Evolutionary conservation across 2,888 invertebrate species (phyloP).

Genomic region (Tortrix viridana): DNA sequence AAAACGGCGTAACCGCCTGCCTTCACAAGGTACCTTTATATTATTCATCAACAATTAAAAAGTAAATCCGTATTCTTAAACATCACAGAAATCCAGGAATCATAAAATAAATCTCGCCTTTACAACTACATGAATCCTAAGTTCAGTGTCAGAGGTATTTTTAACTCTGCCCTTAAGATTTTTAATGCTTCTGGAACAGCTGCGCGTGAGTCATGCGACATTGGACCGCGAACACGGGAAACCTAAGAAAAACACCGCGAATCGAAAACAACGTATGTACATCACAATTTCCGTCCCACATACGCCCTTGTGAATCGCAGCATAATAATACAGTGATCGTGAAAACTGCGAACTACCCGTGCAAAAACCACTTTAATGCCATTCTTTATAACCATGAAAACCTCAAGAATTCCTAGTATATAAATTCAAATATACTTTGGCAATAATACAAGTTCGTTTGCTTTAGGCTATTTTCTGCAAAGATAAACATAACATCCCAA

Average conservation of each 20-base stretch:
- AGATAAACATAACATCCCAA: constrained; percentile 68
- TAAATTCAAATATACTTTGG: constrained; percentile 65
- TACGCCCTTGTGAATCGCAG: not conserved
- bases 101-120: constrained; percentile 27
- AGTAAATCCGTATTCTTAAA: constrained; percentile 31
- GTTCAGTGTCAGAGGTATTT: constrained; percentile 64
- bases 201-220: constrained; percentile 77
- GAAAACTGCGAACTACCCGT: constrained; percentile 59
- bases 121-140: constrained; percentile 40
- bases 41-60: constrained; percentile 32
- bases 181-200: constrained; percentile 76
- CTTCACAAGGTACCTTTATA: no score
- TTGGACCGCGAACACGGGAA: constrained; percentile 68
- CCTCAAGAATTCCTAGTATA: constrained; percentile 58
- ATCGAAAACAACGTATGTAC: constrained; percentile 54
- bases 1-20: no score
- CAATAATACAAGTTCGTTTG: constrained; percentile 59
- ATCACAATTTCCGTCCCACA: constrained; percentile 1
- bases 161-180: constrained; percentile 74
- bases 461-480: constrained; percentile 64
- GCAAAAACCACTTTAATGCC: constrained; percentile 49
- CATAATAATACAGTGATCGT: constrained; percentile 50
- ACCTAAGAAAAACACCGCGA: constrained; percentile 54
- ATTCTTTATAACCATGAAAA: constrained; percentile 42
- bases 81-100: constrained; percentile 21